Evolutionary conservation across 2,888 invertebrate genomes (phyloP).

Genomic region (Orgyia antiqua): DNA sequence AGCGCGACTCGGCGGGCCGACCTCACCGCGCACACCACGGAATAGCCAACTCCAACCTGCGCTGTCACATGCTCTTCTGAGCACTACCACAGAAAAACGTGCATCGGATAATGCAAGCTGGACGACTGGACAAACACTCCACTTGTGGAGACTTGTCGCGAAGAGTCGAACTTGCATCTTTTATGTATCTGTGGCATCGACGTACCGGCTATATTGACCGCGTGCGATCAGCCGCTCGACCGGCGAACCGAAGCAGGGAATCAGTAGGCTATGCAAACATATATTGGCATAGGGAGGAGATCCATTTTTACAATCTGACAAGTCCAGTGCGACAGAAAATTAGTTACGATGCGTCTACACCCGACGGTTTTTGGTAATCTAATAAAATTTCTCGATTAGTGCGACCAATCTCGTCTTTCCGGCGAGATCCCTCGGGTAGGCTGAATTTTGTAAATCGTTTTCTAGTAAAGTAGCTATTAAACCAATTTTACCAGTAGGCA

Average conservation of each 20-base stretch:
- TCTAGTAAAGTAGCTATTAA: slow-evolving; percentile 64
- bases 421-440: slow-evolving; percentile 49
- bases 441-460: slow-evolving; percentile 64
- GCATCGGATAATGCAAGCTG: slow-evolving; percentile 8
- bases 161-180: slow-evolving; percentile 4
- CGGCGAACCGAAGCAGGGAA: slow-evolving; percentile 45
- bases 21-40: slow-evolving; percentile 79
- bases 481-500: slow-evolving; percentile 68
- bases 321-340: slow-evolving; percentile 28
- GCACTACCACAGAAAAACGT: slow-evolving; percentile 10
- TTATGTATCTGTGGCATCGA: slow-evolving; percentile 8
- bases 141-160: neutral
- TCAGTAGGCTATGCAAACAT: slow-evolving; percentile 57
- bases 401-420: slow-evolving; percentile 39
- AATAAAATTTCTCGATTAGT: slow-evolving; percentile 28
- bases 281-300: slow-evolving; percentile 75
- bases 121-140: neutral
- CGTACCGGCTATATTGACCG: slow-evolving; percentile 11
- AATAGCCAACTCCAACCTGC: slow-evolving; percentile 79
- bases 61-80: slow-evolving; percentile 78
- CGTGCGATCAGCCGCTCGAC: slow-evolving; percentile 14
- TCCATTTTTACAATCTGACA: slow-evolving; percentile 37
- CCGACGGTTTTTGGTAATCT: slow-evolving; percentile 41
- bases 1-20: slow-evolving; percentile 79
- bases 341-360: slow-evolving; percentile 54